phyloP scores from a whole-genome alignment of 2,113 vertebrate genomes.

The Pomatorhinus ruficollis region DNA sequence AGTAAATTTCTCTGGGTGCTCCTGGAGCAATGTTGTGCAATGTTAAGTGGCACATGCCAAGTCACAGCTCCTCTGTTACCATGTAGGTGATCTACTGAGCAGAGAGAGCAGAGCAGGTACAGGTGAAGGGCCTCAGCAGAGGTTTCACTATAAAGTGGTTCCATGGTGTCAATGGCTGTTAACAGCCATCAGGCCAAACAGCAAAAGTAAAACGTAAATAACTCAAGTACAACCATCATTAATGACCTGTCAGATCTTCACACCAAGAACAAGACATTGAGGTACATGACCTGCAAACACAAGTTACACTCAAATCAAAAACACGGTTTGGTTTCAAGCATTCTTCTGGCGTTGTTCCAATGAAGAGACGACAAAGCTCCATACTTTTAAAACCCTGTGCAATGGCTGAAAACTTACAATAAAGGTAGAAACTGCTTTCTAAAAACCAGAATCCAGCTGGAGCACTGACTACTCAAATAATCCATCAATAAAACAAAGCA shows the following conservation, averaged over 20 bases:
- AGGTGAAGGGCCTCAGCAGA: background rate
- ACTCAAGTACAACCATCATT: background rate
- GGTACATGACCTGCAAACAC: background rate
- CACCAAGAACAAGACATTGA: background rate
- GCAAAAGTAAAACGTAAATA: conserved; percentile 51
- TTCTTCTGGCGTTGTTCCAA: background rate
- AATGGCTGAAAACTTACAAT: background rate
- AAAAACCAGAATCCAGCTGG: background rate
- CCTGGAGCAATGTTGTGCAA: background rate
- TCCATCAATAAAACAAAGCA: background rate
- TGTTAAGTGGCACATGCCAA: background rate
- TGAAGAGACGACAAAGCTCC: background rate
- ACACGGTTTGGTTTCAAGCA: background rate
- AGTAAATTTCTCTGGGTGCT: background rate
- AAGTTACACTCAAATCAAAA: background rate
- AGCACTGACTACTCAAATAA: background rate
- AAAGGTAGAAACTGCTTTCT: background rate
- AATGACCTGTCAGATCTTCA: background rate
- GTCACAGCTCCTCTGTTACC: background rate
- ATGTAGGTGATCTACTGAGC: background rate
- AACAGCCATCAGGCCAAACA: conserved; percentile 41
- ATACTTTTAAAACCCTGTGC: background rate
- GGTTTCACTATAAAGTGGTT: conserved; percentile 62
- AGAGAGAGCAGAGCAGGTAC: background rate
- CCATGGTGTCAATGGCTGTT: conserved; percentile 1